Evolutionary conservation across 1,140 invertebrate species (phyloP), one percentile per base, ranked within the genome.

Genomic region (Heterodera carotae): DNA sequence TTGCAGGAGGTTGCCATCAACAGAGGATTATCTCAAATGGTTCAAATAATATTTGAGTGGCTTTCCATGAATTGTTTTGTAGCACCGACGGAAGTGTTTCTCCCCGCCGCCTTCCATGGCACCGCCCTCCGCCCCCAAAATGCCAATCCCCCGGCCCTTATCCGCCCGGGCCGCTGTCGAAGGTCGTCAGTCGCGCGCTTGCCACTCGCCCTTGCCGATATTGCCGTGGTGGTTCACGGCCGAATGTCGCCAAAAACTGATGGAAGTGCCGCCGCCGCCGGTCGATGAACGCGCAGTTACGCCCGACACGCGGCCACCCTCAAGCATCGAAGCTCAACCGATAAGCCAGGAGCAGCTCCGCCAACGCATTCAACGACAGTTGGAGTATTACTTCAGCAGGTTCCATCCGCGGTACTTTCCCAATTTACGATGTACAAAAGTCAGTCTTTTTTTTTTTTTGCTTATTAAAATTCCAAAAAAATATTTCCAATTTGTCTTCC

Each of bases 301-400:
- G 15, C 77, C 77, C 2, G 43, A 48, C 27, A 56, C 59, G 10
- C 62, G 36, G 22, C 72, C 48, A 12, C 43, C 48, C 22, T 39
- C 34, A 22, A 80, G 76, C 62, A 36, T 67, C 29, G 62, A 80
- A 29, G 25, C 69, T 10, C 43, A 29, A 18, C 56, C 33, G 43
- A 10, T 80, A 27, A 80, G 22, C 31, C 56, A 29, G 27, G 83
- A 84, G 27, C 82, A 86, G 25, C 22, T 86, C 2, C 75, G 75
- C 25, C 39, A 48, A n/a, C 85, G 82, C 12, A 73, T 87, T n/a
- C 81, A 76, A 43, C 66, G 31, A 25, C 87, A 87, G 74, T 73
- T 87, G 18, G 87, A 87, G 71, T 88, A 86, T 36, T 87, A 88
- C 69, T 88, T 88, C 75, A 85, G 83, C 53, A 69, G 85, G 85